These are phyloP conservation scores for Antheraea assamensis DNA, from an alignment of 2,888 invertebrate species.

Conservation along the genomic window DNA sequence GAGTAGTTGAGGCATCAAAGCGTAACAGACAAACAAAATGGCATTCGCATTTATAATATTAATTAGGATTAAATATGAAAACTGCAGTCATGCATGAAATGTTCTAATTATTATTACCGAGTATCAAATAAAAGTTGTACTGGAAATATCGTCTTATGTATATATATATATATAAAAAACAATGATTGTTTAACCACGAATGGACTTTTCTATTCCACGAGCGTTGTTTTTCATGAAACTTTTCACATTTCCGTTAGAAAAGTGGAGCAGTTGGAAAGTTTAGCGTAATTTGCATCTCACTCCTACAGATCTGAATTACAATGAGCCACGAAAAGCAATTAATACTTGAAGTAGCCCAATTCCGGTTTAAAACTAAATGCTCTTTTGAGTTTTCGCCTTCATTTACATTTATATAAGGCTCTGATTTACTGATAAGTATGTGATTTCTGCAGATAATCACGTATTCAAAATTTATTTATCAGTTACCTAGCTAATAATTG, in stretches of 20 bases:
- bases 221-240: slow-evolving; percentile 69
- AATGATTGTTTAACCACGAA: slow-evolving; percentile 35
- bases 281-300: slow-evolving; percentile 77
- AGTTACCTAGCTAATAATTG: neutral
- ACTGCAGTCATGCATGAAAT: no score
- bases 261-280: slow-evolving; percentile 74
- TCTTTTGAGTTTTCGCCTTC: slow-evolving; percentile 75
- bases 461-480: neutral
- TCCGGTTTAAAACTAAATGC: slow-evolving; percentile 77
- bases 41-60: no score
- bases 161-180: slow-evolving; percentile 31
- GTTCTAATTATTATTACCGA: neutral
- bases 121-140: neutral
- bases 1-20: no score
- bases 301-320: slow-evolving; percentile 75
- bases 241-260: slow-evolving; percentile 75
- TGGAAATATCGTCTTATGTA: neutral
- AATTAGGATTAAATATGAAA: no score
- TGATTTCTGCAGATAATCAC: slow-evolving; percentile 15
- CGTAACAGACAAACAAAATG: no score
- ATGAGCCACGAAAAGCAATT: slow-evolving; percentile 80
- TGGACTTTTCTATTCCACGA: slow-evolving; percentile 54
- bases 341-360: slow-evolving; percentile 78
- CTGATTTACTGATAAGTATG: slow-evolving; percentile 32
- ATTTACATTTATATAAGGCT: slow-evolving; percentile 58